A percentile compares a stretch with the other conserved stretches of the same genome.
Evolutionary conservation across 2,113 vertebrate species (phyloP).

Genomic region (Perognathus longimembris): DNA sequence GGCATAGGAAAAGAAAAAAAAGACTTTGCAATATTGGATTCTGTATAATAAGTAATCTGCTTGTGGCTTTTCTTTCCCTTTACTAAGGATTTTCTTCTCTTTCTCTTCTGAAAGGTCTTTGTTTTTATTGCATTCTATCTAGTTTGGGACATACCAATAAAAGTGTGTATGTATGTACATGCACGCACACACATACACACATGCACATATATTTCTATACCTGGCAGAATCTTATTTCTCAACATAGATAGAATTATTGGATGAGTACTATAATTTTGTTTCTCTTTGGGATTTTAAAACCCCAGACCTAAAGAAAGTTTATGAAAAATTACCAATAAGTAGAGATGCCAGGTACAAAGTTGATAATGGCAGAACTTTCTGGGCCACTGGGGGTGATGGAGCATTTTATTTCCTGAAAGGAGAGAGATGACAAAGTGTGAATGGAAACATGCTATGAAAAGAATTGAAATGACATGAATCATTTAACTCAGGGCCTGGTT

Average conservation of each 20-base stretch:
- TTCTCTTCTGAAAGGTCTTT: slow-evolving; percentile 65
- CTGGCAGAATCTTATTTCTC: slow-evolving; percentile 74
- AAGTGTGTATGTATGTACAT: neutral
- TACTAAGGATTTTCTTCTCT: slow-evolving; percentile 41
- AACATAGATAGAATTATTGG: slow-evolving; percentile 68
- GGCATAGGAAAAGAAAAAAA: slow-evolving; percentile 70
- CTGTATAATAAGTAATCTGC: slow-evolving; percentile 77
- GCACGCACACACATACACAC: too few relatives aligned
- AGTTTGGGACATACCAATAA: slow-evolving; percentile 74
- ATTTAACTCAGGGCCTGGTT: neutral
- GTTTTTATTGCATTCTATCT: slow-evolving; percentile 78
- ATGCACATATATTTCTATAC: slow-evolving; percentile 46
- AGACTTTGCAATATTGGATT: slow-evolving; percentile 77
- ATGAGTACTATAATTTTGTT: slow-evolving; percentile 65
- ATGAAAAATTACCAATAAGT: neutral
- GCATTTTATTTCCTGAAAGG: neutral
- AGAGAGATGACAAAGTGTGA: neutral
- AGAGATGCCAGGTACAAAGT: neutral
- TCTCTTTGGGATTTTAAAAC: slow-evolving; percentile 60
- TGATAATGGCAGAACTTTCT: neutral
- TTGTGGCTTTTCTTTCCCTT: slow-evolving; percentile 71
- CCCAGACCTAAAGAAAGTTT: slow-evolving; percentile 37
- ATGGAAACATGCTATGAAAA: neutral
- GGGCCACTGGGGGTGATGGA: neutral
- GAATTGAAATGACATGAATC: neutral